Conservation (phyloP, 2,888 invertebrate genomes). For the Oscheius sp. region DNA sequence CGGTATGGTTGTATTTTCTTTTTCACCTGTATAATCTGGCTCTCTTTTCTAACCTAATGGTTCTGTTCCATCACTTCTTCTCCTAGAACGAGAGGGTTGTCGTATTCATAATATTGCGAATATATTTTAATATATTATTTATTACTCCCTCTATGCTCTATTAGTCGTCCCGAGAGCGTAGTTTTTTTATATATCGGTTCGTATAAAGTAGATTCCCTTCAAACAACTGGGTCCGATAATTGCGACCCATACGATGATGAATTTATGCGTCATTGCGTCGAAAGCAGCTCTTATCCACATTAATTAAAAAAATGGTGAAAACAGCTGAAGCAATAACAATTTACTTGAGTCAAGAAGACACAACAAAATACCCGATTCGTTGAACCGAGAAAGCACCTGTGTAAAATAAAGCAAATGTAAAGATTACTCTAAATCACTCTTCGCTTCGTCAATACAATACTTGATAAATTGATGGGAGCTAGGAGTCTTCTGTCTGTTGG, state of each 20-base stretch:
- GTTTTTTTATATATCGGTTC: too few relatives aligned
- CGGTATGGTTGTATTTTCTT: conserved; percentile 11
- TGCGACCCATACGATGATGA: not conserved
- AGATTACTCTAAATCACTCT: not conserved
- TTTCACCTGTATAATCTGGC: too few relatives aligned
- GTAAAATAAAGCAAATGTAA: not conserved
- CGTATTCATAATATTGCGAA: too few relatives aligned
- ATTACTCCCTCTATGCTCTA: not conserved
- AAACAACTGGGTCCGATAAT: too few relatives aligned
- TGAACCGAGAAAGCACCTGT: not conserved
- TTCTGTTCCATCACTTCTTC: not conserved
- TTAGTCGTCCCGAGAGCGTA: too few relatives aligned
- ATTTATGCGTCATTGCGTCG: not conserved
- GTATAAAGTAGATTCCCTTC: too few relatives aligned
- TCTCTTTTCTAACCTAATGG: not conserved
- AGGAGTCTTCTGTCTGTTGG: not conserved
- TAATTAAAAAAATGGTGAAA: not conserved
- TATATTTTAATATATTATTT: too few relatives aligned
- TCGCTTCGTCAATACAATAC: not conserved
- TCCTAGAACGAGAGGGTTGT: too few relatives aligned
- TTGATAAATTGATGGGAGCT: not conserved
- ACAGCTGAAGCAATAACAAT: not conserved
- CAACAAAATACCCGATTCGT: not conserved
- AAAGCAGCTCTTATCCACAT: not conserved
- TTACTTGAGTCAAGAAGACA: not conserved